phyloP scores from a whole-genome alignment of 23 tunicate species.

The Botrylloides violaceus region DNA sequence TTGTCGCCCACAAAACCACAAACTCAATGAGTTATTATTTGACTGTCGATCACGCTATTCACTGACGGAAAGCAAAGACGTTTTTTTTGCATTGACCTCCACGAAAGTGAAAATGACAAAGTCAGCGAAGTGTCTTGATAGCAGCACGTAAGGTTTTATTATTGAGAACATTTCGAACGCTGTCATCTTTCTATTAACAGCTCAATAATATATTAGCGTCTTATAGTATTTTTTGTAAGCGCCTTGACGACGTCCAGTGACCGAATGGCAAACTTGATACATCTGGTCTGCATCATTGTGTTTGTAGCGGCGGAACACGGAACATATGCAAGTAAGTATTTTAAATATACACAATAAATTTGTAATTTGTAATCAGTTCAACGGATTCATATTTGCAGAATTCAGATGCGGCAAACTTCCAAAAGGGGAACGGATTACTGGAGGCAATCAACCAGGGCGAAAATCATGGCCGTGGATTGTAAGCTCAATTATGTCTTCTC shows the following conservation, averaged over 20 bases:
- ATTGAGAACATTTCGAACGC: too few relatives aligned
- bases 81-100: too few relatives aligned
- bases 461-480: slow-evolving; percentile 73
- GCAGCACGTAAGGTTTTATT: too few relatives aligned
- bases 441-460: slow-evolving; percentile 25
- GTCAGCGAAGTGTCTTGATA: too few relatives aligned
- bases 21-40: neutral
- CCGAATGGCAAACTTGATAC: neutral
- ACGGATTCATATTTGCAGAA: too few relatives aligned
- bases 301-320: neutral
- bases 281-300: neutral
- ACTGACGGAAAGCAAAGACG: too few relatives aligned
- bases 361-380: too few relatives aligned
- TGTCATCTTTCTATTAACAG: too few relatives aligned
- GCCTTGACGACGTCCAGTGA: neutral
- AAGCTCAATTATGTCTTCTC: slow-evolving; percentile 3
- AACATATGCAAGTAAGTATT: neutral
- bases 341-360: neutral
- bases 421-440: slow-evolving; percentile 21
- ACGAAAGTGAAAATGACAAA: too few relatives aligned
- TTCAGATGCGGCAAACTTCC: neutral
- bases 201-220: too few relatives aligned
- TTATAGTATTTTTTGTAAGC: neutral
- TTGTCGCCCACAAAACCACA: neutral
- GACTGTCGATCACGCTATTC: neutral